Percentiles rank a stretch among this genome's conserved stretches.
Evolutionary conservation across 2,888 invertebrate species (phyloP).

Genomic region (Brachypalpus laphriformis): DNA sequence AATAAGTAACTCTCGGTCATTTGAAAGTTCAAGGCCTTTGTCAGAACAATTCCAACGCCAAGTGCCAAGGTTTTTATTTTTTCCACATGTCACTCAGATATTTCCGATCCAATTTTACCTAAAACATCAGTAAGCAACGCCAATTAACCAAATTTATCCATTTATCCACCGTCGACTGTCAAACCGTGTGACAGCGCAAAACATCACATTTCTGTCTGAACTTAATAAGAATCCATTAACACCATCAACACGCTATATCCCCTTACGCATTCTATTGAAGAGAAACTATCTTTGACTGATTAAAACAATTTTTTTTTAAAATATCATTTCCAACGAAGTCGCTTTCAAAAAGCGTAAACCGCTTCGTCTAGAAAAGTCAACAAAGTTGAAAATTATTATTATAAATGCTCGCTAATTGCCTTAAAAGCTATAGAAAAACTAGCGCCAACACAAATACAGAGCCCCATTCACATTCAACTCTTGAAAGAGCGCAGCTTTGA

Average conservation of each 20-base stretch:
- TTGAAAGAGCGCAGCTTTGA: slow-evolving; percentile 17
- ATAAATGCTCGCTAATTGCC: slow-evolving; percentile 14
- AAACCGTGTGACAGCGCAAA: slow-evolving; percentile 12
- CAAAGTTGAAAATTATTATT: background rate
- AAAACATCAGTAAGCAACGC: background rate
- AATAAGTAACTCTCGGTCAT: background rate
- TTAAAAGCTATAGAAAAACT: slow-evolving; percentile 22
- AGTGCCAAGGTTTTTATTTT: background rate
- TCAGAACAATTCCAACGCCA: background rate
- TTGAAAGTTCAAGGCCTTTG: background rate
- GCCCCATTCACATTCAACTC: background rate
- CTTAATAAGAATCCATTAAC: slow-evolving; percentile 27
- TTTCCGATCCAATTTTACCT: background rate
- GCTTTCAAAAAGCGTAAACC: background rate
- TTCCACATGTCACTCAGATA: background rate
- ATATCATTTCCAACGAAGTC: background rate
- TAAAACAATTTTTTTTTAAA: background rate
- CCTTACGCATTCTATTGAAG: slow-evolving; percentile 10
- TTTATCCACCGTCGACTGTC: background rate
- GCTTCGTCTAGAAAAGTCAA: background rate
- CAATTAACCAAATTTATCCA: background rate
- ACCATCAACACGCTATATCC: slow-evolving; percentile 33
- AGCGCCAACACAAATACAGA: slow-evolving; percentile 38
- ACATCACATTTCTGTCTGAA: slow-evolving; percentile 1
- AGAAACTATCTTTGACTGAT: background rate